Evolutionary conservation across 2,113 vertebrate species (phyloP).

Genomic region (Nasalis larvatus): DNA sequence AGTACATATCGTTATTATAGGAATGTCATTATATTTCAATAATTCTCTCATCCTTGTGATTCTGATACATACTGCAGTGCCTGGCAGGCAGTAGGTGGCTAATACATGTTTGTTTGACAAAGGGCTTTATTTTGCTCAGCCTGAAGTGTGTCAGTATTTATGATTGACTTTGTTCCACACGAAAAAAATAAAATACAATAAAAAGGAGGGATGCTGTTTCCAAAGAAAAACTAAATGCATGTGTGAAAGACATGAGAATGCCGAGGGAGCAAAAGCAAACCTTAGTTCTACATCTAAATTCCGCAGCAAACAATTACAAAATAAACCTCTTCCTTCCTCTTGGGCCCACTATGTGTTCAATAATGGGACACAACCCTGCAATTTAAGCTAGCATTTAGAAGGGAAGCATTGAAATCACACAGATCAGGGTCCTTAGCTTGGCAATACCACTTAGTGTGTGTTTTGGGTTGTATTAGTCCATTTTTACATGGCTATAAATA

Average conservation of each 20-base stretch:
- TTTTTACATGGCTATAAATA: too few relatives aligned
- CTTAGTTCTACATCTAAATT: not conserved
- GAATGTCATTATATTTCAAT: conserved; percentile 15
- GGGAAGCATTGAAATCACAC: not conserved
- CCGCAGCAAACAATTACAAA: not conserved
- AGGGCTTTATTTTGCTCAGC: not conserved
- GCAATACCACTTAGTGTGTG: not conserved
- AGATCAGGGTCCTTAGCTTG: not conserved
- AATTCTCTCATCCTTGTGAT: not conserved
- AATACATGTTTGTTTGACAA: not conserved
- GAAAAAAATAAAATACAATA: not conserved
- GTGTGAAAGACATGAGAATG: not conserved
- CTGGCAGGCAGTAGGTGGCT: not conserved
- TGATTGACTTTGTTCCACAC: not conserved
- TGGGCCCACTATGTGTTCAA: not conserved
- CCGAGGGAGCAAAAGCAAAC: not conserved
- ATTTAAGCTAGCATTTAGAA: not conserved
- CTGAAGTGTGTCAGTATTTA: not conserved
- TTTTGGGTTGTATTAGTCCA: not conserved
- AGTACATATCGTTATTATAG: not conserved
- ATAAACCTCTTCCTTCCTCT: not conserved
- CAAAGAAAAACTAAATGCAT: not conserved
- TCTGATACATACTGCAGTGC: not conserved
- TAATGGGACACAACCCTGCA: not conserved
- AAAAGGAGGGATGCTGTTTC: not conserved